Evolutionary conservation across 2,888 invertebrate species (phyloP).

Genomic region (Drosophila infuscata): DNA sequence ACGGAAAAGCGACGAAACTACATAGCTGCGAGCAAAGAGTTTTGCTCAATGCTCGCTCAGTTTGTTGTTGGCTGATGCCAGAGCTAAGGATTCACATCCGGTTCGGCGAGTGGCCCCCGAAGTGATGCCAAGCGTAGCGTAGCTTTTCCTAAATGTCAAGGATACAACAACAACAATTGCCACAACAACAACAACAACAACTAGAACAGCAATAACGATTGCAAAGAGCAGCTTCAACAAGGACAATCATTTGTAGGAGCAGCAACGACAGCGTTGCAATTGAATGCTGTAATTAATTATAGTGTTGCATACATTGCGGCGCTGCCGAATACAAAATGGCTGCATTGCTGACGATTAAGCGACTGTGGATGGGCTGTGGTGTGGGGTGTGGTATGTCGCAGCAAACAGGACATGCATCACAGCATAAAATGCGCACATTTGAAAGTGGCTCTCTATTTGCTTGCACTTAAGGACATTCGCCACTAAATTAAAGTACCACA

Average conservation of each 20-base stretch:
- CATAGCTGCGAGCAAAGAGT: constrained; percentile 27
- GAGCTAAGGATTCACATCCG: constrained; percentile 44
- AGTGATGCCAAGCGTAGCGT: constrained; percentile 35
- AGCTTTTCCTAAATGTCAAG: constrained; percentile 68
- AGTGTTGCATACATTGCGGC: constrained; percentile 67
- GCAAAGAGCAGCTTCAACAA: constrained; percentile 35
- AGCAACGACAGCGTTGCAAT: constrained; percentile 38
- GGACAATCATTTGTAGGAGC: constrained; percentile 31
- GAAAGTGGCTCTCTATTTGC: constrained; percentile 25
- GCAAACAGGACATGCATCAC: constrained; percentile 17
- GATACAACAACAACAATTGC: constrained; percentile 55
- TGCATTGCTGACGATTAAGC: constrained; percentile 51
- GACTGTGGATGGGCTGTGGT: not conserved
- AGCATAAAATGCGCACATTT: constrained; percentile 28
- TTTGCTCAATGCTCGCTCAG: constrained; percentile 24
- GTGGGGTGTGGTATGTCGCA: not conserved
- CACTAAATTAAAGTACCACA: constrained; percentile 6
- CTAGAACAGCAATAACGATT: constrained; percentile 7
- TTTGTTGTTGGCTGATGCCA: constrained; percentile 12
- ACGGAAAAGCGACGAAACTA: constrained; percentile 11
- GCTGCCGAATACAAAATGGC: constrained; percentile 62
- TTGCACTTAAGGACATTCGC: constrained; percentile 6
- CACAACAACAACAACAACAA: constrained; percentile 16
- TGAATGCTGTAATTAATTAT: constrained; percentile 70
- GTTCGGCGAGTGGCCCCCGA: constrained; percentile 31